Base-by-base conservation (phyloP, 2,113 vertebrate genomes). In the Jacana jacana region DNA sequence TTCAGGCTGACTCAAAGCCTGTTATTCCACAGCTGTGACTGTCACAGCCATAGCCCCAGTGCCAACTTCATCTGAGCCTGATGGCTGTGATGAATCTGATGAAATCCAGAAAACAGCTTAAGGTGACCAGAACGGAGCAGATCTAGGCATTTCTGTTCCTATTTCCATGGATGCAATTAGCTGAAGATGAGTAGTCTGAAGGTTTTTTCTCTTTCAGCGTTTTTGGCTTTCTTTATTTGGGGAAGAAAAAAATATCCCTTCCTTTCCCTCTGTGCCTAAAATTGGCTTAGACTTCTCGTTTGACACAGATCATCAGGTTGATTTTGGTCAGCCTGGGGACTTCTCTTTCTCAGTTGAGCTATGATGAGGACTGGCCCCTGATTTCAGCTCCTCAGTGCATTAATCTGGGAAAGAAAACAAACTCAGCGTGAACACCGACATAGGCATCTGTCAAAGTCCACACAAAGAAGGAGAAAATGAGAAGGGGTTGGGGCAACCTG, bases 1-100 rank as follows among this genome's bases (percentile, higher is more conserved):
- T 86, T 81, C 48, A 71, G 82, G 79, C 51, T 91, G 86, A 75
- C 71, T 91, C 88, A 78, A 86, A 83, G 85, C 82, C 87, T 90
- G 68, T 84, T 91, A 81, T 57, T 93, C 48, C 48, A 70, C 80
- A 84, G 90, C 88, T 94, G 69, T 69, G 88, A 86, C 60, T 80
- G 80, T 91, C 83, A 81, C 64, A 88, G 88, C 86, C 57, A 8
- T 51, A 24, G 39, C 65, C 39, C 22, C 72, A 16, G 28, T 90
- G 82, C 80, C 91, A 88, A 71, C 94, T 94, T 68, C 75, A 31
- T 87, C 70, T n/a, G 39, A 60, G 42, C 69, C 42, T 79, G 52
- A 70, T 63, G 80, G 37, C 81, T 81, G 48, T 25, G 42, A 77
- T 87, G 64, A 58, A 40, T 71, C 68, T 64, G 72, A 49, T 81